These are phyloP conservation scores for Ornithoptera alexandrae DNA, from an alignment of 2,888 invertebrate species.

Conservation along the genomic window DNA sequence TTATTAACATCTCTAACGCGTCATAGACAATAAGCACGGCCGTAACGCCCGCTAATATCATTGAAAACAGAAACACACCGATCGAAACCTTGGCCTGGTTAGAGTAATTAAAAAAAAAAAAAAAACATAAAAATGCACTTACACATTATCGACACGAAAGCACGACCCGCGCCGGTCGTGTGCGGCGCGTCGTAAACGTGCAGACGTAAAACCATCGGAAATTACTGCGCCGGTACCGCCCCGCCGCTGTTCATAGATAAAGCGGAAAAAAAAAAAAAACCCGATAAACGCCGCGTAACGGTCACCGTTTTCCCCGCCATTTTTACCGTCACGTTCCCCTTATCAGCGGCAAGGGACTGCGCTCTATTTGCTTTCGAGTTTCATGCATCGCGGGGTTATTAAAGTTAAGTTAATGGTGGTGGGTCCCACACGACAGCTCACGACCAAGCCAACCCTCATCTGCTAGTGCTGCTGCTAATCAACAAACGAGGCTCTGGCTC, in stretches of 20 bases:
- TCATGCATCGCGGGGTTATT: no score
- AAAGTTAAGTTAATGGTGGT: no score
- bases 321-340: constrained; percentile 55
- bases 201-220: constrained; percentile 49
- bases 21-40: no score
- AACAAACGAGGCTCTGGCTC: no score
- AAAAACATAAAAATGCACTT: constrained; percentile 32
- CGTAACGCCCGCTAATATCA: no score
- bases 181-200: constrained; percentile 27
- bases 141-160: constrained; percentile 33
- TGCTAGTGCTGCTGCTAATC: no score
- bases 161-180: constrained; percentile 29
- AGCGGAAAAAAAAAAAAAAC: constrained; percentile 24
- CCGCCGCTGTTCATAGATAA: constrained; percentile 59
- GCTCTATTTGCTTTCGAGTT: constrained; percentile 51
- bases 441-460: no score
- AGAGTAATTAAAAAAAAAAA: constrained; percentile 24
- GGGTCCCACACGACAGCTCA: no score
- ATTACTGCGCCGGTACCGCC: constrained; percentile 51
- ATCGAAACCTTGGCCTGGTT: constrained; percentile 20
- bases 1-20: no score
- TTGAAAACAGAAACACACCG: not conserved
- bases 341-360: constrained; percentile 55
- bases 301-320: constrained; percentile 59
- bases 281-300: constrained; percentile 63